Conservation (phyloP, 92 coral and sea anemone genomes). For the Porites lobata region DNA sequence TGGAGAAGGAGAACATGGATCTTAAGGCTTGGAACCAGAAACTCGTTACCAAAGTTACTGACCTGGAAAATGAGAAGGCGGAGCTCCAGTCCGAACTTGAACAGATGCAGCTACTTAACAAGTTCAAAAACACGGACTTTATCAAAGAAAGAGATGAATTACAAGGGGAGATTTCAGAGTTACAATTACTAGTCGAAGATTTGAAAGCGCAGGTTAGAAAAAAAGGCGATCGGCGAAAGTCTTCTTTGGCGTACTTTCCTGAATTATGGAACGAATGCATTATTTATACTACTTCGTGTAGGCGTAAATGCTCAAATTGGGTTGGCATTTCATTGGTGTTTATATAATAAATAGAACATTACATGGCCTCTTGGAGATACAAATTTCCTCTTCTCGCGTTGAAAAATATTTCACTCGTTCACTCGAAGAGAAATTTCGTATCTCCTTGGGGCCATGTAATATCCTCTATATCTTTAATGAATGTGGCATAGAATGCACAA, state of each 20-base stretch:
- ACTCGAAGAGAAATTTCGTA: no score
- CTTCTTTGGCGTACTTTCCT: background rate
- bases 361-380: no score
- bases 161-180: slow-evolving; percentile 90
- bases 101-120: slow-evolving; percentile 77
- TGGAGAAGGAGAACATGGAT: slow-evolving; percentile 84
- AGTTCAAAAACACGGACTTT: slow-evolving; percentile 31
- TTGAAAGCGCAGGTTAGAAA: slow-evolving; percentile 78
- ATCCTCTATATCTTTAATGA: no score
- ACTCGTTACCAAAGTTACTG: slow-evolving; percentile 77
- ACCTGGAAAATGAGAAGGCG: slow-evolving; percentile 87
- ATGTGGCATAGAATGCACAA: no score
- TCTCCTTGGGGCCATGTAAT: no score
- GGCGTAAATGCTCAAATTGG: background rate
- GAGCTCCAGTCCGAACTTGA: slow-evolving; percentile 88
- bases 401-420: no score
- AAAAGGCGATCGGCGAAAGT: background rate
- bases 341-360: no score
- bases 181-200: slow-evolving; percentile 96
- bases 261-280: background rate
- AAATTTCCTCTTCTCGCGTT: no score
- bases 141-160: slow-evolving; percentile 90
- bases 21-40: slow-evolving; percentile 70
- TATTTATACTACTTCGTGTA: background rate
- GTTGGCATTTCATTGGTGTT: no score